These are phyloP conservation scores for Drusus annulatus DNA, from an alignment of 1,140 invertebrate genomes.

Conservation along the genomic window DNA sequence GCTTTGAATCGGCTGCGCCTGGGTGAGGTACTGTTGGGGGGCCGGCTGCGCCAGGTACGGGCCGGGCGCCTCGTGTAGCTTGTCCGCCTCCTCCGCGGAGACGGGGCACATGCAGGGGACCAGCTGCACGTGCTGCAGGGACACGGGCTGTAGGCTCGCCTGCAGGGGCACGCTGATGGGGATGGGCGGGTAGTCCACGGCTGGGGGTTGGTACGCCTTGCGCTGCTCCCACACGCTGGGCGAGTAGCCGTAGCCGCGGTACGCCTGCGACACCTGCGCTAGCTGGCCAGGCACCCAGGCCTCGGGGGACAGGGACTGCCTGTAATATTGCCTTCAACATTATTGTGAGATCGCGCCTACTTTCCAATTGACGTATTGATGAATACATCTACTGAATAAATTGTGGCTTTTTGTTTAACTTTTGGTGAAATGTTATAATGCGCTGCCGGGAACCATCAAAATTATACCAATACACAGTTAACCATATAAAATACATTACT, in stretches of 20 bases:
- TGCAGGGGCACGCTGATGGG: conserved; percentile 70
- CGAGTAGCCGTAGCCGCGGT: conserved; percentile 67
- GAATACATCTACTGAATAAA: no score
- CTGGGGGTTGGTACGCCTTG: conserved; percentile 66
- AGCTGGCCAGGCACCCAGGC: conserved; percentile 48
- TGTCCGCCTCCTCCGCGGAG: conserved; percentile 69
- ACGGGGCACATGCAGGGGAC: conserved; percentile 73
- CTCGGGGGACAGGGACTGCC: conserved; percentile 43
- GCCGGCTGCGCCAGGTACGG: conserved; percentile 67
- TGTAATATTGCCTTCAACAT: conserved; percentile 7
- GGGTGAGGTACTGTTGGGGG: conserved; percentile 61
- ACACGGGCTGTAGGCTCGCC: conserved; percentile 68
- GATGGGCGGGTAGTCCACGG: conserved; percentile 63
- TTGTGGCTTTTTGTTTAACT: no score
- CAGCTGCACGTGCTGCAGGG: conserved; percentile 70
- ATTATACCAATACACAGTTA: no score
- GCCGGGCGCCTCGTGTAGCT: conserved; percentile 67
- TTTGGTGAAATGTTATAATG: no score
- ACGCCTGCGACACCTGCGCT: conserved; percentile 60
- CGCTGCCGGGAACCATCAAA: no score
- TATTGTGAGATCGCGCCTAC: background rate
- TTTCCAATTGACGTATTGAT: no score
- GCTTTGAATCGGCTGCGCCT: conserved; percentile 59
- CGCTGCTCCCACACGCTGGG: conserved; percentile 65
- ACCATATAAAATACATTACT: no score